Conservation (phyloP, 2,888 invertebrate genomes). For the Spicauda simplicius region DNA sequence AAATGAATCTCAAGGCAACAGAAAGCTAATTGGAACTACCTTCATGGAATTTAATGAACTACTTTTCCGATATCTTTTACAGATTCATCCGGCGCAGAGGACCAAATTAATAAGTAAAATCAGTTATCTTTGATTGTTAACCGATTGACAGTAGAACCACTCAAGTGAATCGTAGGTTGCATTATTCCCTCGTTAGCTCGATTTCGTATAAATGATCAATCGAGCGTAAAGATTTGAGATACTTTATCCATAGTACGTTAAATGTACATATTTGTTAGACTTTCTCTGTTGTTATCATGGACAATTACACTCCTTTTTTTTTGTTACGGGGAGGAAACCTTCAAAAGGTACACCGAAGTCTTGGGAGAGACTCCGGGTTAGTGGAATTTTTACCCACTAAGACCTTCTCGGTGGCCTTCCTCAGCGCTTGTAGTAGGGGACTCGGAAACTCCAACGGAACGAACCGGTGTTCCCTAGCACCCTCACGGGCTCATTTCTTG, state of each 20-base stretch:
- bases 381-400: no score
- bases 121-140: background rate
- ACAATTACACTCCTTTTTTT: background rate
- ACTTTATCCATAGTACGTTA: background rate
- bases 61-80: background rate
- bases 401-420: no score
- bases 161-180: background rate
- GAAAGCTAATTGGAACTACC: background rate
- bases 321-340: no score
- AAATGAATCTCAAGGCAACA: background rate
- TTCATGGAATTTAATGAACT: background rate
- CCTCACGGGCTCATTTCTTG: no score
- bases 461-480: no score
- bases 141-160: background rate
- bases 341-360: no score
- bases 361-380: no score
- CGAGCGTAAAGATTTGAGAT: background rate
- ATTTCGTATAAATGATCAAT: slow-evolving; percentile 5
- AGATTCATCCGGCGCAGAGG: slow-evolving; percentile 1
- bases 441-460: no score
- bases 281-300: background rate
- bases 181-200: background rate
- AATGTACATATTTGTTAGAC: background rate
- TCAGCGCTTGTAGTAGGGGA: no score
- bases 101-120: slow-evolving; percentile 1